Base-by-base conservation (phyloP, 1,140 invertebrate genomes). In the Hypsibius dujardini region DNA sequence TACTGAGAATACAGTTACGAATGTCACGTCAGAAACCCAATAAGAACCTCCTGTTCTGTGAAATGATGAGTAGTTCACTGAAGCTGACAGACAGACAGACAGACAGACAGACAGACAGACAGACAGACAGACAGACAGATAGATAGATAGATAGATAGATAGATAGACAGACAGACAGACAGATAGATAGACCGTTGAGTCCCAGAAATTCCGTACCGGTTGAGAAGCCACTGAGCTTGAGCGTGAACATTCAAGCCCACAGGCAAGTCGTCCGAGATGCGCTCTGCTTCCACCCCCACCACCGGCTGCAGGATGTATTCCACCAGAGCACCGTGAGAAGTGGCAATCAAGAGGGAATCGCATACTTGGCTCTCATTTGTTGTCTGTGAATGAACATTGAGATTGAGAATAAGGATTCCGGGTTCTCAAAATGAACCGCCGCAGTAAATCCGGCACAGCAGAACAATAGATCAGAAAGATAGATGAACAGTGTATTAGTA, bases 221-320 rank as follows among this genome's bases (percentile, higher is more conserved):
- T 74, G 70, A 96, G 81, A 59, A 76, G 78, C 93, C 93, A 97
- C 79, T 94, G 90, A 42, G 89, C 88, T 76, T 88, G 87, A 2
- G 89, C 86, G 77, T 88, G 87, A 67, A 92, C 89, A 70, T 86
- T 85, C 74, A 96, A 76, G 76, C 95, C 90, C 74, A 97, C 88
- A 3, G 86, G 84, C 1, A 90, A 88, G 76, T 95, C 92, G 79
- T 95, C 90, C 76, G 1, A 46, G 2, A 73, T 0, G 12, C 46
- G 14, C 60, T 59, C 47, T 47, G n/a, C 67, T 56, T 40, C 46
- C 1, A 1, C 42, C 1, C 75, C 76, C 76, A 85, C 85, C 84
- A 78, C 85, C 78, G 90, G 90, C 76, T 95, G 89, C 74, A 97
- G 82, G 77, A 90, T 85, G 74, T 96, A 94, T 77, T 96, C 91